Conservation (phyloP, 2,888 invertebrate genomes). For the Nematopogon swammerdamellus region DNA sequence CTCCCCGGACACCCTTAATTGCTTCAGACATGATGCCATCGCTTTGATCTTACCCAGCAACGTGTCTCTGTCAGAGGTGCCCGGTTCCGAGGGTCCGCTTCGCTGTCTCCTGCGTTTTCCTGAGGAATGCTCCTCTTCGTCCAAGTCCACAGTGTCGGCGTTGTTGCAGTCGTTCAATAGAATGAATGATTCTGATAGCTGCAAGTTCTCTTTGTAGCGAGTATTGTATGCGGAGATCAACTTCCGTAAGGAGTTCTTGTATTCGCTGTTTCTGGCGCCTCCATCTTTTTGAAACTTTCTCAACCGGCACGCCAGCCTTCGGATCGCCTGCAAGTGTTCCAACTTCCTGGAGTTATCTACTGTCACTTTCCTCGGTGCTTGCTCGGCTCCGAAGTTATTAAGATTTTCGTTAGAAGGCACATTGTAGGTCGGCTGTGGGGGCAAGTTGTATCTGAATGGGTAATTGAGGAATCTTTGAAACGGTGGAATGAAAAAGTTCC, state of each 20-base stretch:
- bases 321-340: conserved; percentile 24
- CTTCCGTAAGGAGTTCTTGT: conserved; percentile 20
- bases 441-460: not conserved
- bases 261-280: conserved; percentile 15
- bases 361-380: conserved; percentile 16
- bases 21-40: conserved; percentile 25
- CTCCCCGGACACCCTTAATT: conserved; percentile 21
- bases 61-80: not conserved
- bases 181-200: conserved; percentile 22
- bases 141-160: conserved; percentile 34
- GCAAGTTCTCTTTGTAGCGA: conserved; percentile 24
- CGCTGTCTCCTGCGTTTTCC: conserved; percentile 23
- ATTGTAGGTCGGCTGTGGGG: not conserved
- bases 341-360: conserved; percentile 15
- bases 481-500: not conserved
- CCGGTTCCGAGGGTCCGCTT: conserved; percentile 17
- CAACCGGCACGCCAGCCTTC: conserved; percentile 16
- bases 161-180: conserved; percentile 23
- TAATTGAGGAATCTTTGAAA: not conserved
- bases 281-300: conserved; percentile 19
- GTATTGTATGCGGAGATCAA: conserved; percentile 29
- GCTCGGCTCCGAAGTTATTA: not conserved
- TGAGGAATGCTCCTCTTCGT: conserved; percentile 21
- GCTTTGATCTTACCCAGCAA: conserved; percentile 21
- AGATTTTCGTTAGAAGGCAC: not conserved